These are phyloP conservation scores for Lepus europaeus DNA, from an alignment of 2,113 vertebrate species.

Conservation along the genomic window DNA sequence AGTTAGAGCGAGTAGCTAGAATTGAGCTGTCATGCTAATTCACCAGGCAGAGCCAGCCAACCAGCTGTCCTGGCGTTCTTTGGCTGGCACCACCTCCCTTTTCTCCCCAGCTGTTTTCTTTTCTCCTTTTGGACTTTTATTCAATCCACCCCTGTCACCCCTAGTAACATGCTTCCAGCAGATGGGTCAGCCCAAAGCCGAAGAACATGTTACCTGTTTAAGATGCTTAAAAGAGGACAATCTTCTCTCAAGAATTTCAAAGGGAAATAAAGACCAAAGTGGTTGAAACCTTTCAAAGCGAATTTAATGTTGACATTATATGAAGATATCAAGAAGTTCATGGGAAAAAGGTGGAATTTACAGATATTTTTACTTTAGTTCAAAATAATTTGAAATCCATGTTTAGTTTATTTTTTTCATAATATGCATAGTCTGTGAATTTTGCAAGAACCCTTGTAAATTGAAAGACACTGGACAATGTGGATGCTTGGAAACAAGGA, in stretches of 20 bases:
- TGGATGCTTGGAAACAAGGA: background rate
- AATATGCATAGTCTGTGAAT: too few species aligned
- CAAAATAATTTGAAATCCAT: too few species aligned
- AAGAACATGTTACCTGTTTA: background rate
- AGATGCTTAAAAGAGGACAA: background rate
- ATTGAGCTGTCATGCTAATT: background rate
- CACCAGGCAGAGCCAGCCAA: background rate
- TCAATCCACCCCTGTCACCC: background rate
- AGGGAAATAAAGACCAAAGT: conserved; percentile 7
- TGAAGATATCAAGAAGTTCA: too few species aligned
- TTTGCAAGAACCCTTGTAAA: background rate
- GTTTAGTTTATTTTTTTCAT: too few species aligned
- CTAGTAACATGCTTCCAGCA: background rate
- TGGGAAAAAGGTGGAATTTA: too few species aligned
- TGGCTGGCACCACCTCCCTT: rapidly evolving
- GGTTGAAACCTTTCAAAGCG: background rate
- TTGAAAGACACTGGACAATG: background rate
- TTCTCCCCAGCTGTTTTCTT: background rate
- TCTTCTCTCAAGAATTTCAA: conserved; percentile 3
- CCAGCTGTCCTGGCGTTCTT: background rate
- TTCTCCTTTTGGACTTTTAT: background rate
- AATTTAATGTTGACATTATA: background rate
- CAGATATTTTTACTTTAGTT: too few species aligned
- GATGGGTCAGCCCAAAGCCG: background rate
- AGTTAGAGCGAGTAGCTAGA: background rate